Evolutionary conservation across 2,797 vertebrate genomes (phyloP).

Genomic region (Enteromius anoplus): DNA sequence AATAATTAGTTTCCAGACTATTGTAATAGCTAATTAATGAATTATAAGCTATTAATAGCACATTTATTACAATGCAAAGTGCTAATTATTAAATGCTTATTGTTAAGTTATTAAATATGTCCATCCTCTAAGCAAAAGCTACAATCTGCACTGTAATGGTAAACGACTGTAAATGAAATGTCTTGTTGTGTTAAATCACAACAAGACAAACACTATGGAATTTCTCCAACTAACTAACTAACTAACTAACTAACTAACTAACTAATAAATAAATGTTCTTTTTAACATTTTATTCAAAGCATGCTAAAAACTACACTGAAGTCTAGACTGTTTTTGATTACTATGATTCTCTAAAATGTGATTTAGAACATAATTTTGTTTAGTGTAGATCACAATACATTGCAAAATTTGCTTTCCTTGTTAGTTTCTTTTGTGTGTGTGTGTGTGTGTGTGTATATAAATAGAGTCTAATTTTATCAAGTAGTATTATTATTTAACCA

Average conservation of each 20-base stretch:
- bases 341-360: neutral
- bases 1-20: neutral
- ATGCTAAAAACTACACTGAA: neutral
- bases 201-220: neutral
- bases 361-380: neutral
- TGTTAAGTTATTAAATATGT: neutral
- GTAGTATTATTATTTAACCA: neutral
- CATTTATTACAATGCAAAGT: neutral
- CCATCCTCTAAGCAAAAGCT: neutral
- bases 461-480: neutral
- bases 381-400: neutral
- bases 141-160: neutral
- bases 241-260: too few relatives aligned
- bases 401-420: neutral
- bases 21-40: neutral
- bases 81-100: neutral
- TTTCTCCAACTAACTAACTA: too few relatives aligned
- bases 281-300: neutral
- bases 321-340: neutral
- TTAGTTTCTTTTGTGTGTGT: neutral
- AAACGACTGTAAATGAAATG: neutral
- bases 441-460: neutral
- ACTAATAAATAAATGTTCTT: neutral
- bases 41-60: neutral
- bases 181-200: neutral